Conservation (phyloP, 2,797 vertebrate genomes). For the Sebastes baramenuke region DNA sequence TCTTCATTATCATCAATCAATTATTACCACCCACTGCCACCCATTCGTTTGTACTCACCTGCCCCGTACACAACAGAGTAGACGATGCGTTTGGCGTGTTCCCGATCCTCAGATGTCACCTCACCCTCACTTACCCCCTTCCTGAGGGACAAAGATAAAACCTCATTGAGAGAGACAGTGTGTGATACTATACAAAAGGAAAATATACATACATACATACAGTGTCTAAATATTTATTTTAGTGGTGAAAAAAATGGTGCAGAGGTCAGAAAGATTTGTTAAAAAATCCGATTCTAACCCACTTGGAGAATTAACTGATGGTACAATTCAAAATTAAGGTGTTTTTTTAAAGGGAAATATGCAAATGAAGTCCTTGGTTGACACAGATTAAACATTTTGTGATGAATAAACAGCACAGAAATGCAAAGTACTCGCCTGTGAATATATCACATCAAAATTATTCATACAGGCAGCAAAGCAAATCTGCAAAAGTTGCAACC, state of each 20-base stretch:
- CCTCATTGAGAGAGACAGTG: background rate
- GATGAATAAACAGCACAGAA: too few species aligned
- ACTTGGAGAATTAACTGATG: background rate
- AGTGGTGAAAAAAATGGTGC: background rate
- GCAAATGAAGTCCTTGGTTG: background rate
- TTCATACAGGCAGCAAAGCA: too few species aligned
- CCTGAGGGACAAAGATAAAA: slow-evolving; percentile 73
- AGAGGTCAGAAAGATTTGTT: background rate
- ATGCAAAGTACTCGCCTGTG: too few species aligned
- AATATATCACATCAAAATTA: too few species aligned
- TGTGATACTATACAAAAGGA: background rate
- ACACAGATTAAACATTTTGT: background rate
- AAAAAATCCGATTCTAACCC: background rate
- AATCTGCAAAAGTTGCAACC: too few species aligned
- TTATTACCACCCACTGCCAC: background rate
- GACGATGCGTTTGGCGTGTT: slow-evolving; percentile 89
- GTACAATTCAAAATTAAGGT: background rate
- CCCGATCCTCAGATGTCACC: slow-evolving; percentile 85
- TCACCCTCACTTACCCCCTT: slow-evolving; percentile 79
- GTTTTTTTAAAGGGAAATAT: background rate
- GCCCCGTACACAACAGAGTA: slow-evolving; percentile 93
- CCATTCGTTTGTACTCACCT: slow-evolving; percentile 76
- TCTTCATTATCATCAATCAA: background rate
- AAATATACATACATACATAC: background rate
- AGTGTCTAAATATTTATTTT: background rate